Conservation (phyloP, 1,140 invertebrate species). For the Drosophila parvula region DNA sequence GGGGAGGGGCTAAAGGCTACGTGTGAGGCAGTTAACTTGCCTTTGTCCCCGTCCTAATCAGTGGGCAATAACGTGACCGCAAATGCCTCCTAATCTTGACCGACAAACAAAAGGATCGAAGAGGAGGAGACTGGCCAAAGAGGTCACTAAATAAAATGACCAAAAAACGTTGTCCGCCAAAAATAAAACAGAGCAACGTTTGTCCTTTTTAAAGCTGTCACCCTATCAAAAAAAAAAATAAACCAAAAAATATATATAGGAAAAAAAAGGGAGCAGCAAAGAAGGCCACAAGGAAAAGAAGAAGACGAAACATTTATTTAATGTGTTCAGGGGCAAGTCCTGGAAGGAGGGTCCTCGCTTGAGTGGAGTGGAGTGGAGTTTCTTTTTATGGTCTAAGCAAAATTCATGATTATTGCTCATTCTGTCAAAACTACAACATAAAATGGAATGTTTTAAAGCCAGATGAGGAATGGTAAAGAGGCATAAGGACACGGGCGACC, state of each 20-base stretch:
- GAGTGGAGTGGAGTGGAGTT: conserved; percentile 32
- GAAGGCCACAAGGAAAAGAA: conserved; percentile 64
- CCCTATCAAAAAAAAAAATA: conserved; percentile 56
- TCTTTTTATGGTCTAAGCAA: conserved; percentile 76
- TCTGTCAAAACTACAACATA: conserved; percentile 82
- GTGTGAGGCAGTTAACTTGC: conserved; percentile 73
- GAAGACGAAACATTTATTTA: conserved; percentile 81
- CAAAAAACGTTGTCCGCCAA: conserved; percentile 56
- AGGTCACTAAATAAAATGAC: conserved; percentile 73
- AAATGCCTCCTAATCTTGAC: conserved; percentile 78
- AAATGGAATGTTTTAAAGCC: conserved; percentile 79
- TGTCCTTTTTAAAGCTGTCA: conserved; percentile 78
- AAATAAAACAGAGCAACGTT: conserved; percentile 51
- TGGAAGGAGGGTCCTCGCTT: conserved; percentile 15
- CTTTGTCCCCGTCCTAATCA: conserved; percentile 69
- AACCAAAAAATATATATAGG: conserved; percentile 8
- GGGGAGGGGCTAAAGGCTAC: conserved; percentile 48
- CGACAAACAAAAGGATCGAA: conserved; percentile 67
- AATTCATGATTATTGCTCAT: conserved; percentile 83
- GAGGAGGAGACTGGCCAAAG: conserved; percentile 13
- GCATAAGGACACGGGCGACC: conserved; percentile 31
- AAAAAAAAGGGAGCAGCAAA: conserved; percentile 30
- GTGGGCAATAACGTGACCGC: conserved; percentile 82
- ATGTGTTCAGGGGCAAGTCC: conserved; percentile 69
- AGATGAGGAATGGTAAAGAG: conserved; percentile 60